phyloP scores from a whole-genome alignment of 2,113 vertebrate species.

The Canis aureus region DNA sequence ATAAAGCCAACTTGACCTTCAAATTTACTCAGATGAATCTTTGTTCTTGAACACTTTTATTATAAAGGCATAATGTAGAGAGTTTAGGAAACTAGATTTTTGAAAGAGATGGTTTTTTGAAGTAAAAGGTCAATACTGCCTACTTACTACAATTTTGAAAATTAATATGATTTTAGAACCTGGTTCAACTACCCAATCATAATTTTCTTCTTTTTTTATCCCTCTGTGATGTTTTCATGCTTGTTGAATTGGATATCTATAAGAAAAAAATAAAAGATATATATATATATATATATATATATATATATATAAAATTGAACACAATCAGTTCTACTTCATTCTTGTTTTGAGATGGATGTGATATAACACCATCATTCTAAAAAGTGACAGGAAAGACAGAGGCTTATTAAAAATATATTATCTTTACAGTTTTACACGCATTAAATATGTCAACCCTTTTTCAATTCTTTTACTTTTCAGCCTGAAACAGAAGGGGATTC shows the following conservation, averaged over 20 bases:
- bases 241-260: background rate
- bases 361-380: conserved; percentile 53
- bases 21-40: background rate
- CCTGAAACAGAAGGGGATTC: conserved; percentile 61
- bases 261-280: conserved; percentile 50
- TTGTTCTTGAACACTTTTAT: background rate
- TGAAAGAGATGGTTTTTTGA: background rate
- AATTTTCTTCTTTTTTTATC: conserved; percentile 29
- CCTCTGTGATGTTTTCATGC: background rate
- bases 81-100: background rate
- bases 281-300: background rate
- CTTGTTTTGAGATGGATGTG: conserved; percentile 54
- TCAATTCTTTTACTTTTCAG: conserved; percentile 32
- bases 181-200: background rate
- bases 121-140: conserved; percentile 7
- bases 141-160: conserved; percentile 45
- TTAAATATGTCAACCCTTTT: conserved; percentile 68
- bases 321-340: background rate
- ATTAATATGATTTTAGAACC: conserved; percentile 31
- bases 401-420: conserved; percentile 73
- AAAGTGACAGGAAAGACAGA: conserved; percentile 37
- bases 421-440: conserved; percentile 45
- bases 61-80: background rate
- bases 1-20: background rate
- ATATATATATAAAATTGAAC: conserved; percentile 4